Evolutionary conservation across 1,140 invertebrate genomes (phyloP), one percentile per base, ranked within the genome.

Genomic region (Steinernema feltiae): DNA sequence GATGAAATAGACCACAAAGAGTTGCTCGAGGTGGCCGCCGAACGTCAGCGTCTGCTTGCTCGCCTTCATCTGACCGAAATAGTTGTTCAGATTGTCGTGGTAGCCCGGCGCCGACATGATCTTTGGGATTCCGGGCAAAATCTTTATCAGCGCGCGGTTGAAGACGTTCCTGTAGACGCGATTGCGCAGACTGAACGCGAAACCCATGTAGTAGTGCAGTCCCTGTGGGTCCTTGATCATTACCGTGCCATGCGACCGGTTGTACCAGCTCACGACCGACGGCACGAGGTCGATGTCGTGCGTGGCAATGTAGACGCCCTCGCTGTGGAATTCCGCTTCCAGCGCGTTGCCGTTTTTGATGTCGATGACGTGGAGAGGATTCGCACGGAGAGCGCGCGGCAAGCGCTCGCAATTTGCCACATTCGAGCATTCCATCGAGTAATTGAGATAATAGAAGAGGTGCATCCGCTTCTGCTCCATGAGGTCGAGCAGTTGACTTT

Each of bases 71-170:
- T 7, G 7, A n/a, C 7, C n/a, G 41, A 46, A 46, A n/a, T 46
- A 46, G 41, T 46, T 46, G 7, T n/a, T 46, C n/a, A 12, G 7
- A n/a, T 7, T 46, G 41, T n/a, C n/a, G 41, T 46, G 41, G 41
- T 46, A 79, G 15, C 78, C 78, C n/a, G 76, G 78, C 21, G 63
- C 78, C 18, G 71, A 27, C 30, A 76, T 79, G n/a, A 79, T 79
- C 21, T 73, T 53, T 21, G 76, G 69, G 1, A 79, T 72, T 15
- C 75, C 78, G 12, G 78, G 78, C 17, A 79, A 70, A 46, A 79
- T 73, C 69, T 74, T 71, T 48, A 79, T 18, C 12, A 79, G 69
- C 7, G 78, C 78, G 53, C 76, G 70, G 69, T 79, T 77, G 75
- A 79, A 79, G 24, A 63, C 71, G 41, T 77, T 74, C 41, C 71